Evolutionary conservation across 2,888 invertebrate species (phyloP), one percentile per base, ranked within the genome.

Genomic region (Limnephilus lunatus): DNA sequence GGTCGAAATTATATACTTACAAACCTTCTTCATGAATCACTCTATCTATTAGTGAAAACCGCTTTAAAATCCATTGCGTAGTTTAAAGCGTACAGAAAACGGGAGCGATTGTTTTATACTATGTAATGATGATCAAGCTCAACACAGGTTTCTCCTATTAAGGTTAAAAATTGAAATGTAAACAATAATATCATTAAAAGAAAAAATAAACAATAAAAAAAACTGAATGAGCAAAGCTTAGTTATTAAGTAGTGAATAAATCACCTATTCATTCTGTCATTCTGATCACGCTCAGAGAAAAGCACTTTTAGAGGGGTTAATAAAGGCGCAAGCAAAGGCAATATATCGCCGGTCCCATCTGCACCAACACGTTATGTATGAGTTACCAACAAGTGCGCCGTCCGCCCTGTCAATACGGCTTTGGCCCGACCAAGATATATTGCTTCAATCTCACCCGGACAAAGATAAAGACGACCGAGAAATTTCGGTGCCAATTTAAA

Each of bases 371-470:
- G 25, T 25, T 25, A 68, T 9, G 68, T 68, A 68, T n/a, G 68
- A 25, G 68, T n/a, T 25, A 81, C 89, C 89, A 89, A 89, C 89
- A 89, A 89, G 89, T 89, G 89, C 81, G 81, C 89, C 35, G 39
- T 81, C 35, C 81, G 81, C n/a, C 39, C 89, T 48, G 89, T 89
- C 89, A 89, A 68, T 68, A 68, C 25, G 68, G 68, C 68, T 68
- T 68, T n/a, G 68, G 25, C 68, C 25, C 68, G 68, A 68, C 25
- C 68, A n/a, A 68, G 68, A 68, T 68, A 68, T 25, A 68, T 68
- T n/a, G 68, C 68, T 68, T n/a, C 68, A 25, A 68, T 68, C 25
- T n/a, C n/a, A 25, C 68, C 25, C 25, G n/a, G 68, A 68, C 68
- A 68, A 68, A 25, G 9, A n/a, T 11, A 68, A 68, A 68, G 25